Base-by-base conservation (phyloP, 1,140 invertebrate species). In the Musca domestica region DNA sequence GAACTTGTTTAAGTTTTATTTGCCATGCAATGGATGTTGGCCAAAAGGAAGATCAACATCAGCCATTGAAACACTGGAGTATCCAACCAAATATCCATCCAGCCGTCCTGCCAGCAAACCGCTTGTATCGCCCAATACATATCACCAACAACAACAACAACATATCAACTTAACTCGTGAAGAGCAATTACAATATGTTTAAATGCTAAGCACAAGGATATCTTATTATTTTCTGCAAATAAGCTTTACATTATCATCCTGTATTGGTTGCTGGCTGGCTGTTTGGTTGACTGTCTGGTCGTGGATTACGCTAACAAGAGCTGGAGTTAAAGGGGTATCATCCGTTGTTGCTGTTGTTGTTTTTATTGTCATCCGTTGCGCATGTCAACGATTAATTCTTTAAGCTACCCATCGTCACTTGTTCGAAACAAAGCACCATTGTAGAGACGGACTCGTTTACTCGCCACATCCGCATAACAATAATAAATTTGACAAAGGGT, bases 181-280 rank as follows among this genome's bases (percentile, higher is more conserved):
- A 41, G 73, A 72, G 76, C 76, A 78, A 78, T 78, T 78, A 78
- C 76, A 78, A 78, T 78, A 78, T 78, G 76, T 78, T 78, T 78
- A 78, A 77, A 76, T 78, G 76, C 74, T 76, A 61, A 61, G 27
- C 56, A 61, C 27, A 61, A 23, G 27, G 27, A 61, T 61, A 61
- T 61, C 56, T 61, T 61, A 61, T 61, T 61, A 61, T 61, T 30
- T 19, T 7, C 30, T 19, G 56, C 56, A 61, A 61, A 61, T 61
- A 61, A 61, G 27, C 15, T 30, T 34, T 34, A 20, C 30, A 61
- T 7, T 30, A 30, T 30, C 27, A 30, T 30, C 27, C 27, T n/a
- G 27, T 30, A n/a, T n/a, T n/a, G n/a, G n/a, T n/a, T n/a, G n/a
- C 27, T 30, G 27, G 9, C 27, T 30, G n/a, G n/a, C n/a, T n/a